Evolutionary conservation across 2,888 invertebrate genomes (phyloP), one percentile per base, ranked within the genome.

Genomic region (Eurytoma adleriae): DNA sequence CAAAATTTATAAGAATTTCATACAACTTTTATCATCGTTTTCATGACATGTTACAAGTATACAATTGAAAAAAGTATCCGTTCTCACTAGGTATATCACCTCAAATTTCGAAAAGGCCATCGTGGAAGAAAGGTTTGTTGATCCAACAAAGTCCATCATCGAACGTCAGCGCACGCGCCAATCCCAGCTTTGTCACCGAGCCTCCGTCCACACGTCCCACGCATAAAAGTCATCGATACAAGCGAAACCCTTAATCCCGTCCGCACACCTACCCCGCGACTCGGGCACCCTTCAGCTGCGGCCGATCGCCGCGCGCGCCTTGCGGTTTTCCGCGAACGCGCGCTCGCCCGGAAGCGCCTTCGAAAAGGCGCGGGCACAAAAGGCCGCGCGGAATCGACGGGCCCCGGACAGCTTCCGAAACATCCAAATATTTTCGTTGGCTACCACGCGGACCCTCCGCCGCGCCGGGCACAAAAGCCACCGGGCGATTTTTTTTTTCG

Each of bases 391-490:
- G 40, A 40, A 40, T 40, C 40, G 40, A 40, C 10, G 40, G 40
- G 40, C 1, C 40, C 7, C 40, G 54, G 20, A 50, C 27, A 48
- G 72, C 71, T 72, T 20, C 61, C 76, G 80, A 72, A 79, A 80
- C 59, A 76, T 80, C 76, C 62, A 76, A 80, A 80, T 80, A 80
- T 80, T 80, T 76, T 76, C 72, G 56, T 80, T 80, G 71, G 62
- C 75, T 64, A 62, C 73, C 40, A 16, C 10, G 48, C 30, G 18
- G 79, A 80, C 80, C 80, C 80, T 80, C 80, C 67, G 72, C 80
- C 13, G 71, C 27, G 57, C 12, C 12, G 50, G 40, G 10, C 40
- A 40, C 40, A 40, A 40, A 40, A 40, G 40, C 40, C 40, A 40
- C 40, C 40, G 40, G 40, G 40, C 40, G 40, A 40, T 40, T 40